Base-by-base conservation (phyloP, 2,888 invertebrate genomes). In the Itoplectis maculator region DNA sequence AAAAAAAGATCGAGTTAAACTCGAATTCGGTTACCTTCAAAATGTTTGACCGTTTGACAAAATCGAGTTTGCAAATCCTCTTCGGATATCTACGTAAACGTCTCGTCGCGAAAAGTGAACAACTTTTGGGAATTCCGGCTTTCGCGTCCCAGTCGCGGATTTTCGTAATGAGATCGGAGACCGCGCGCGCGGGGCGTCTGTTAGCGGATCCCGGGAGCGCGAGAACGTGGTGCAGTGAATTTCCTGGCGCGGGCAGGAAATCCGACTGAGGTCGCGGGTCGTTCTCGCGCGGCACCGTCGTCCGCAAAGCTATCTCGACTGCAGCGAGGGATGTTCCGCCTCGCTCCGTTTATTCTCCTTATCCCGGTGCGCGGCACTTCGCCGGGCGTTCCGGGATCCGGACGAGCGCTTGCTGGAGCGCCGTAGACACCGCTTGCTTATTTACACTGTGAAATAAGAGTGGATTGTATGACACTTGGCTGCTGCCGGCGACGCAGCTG, bases 91-190 rank as follows among this genome's bases (percentile, higher is more conserved):
- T 9, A 35, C 59, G 35, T 37, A 59, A 11, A n/a, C n/a, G n/a
- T n/a, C n/a, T n/a, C n/a, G n/a, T n/a, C 9, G 13, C 13, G 8
- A 37, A n/a, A 0, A 11, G 29, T 15, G 42, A 13, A 54, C 11
- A 23, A 40, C 56, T 56, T 42, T 29, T 0, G 23, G 11, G 56
- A 6, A 23, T 56, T 70, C 42, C 4, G 20, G 70, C 15, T 45
- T n/a, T n/a, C n/a, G n/a, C 20, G 45, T 45, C 56, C 29, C 56
- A 9, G 29, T 0, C 6, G 13, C 15, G 54, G 9, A 42, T 70
- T 70, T 42, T 70, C 56, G 42, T 42, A 70, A 70, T 56, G 15
- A 70, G 15, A n/a, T 70, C 15, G 11, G 7, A n/a, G n/a, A n/a
- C n/a, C n/a, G n/a, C n/a, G n/a, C n/a, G n/a, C 9, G 13, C 29